Evolutionary conservation across 1,140 invertebrate genomes (phyloP), one percentile per base, ranked within the genome.

Genomic region (Zophobas morio): DNA sequence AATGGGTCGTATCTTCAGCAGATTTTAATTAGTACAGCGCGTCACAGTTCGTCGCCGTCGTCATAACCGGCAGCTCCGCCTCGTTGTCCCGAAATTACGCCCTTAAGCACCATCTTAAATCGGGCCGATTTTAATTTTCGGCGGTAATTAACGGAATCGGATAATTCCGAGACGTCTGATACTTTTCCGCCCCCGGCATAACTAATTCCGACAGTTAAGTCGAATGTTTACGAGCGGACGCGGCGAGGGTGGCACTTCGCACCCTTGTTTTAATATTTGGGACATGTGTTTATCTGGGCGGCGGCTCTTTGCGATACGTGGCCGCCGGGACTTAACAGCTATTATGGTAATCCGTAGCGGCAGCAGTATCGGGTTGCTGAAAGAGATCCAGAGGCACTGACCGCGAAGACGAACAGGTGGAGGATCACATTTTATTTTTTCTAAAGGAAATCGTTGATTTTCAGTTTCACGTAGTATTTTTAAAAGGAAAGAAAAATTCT

Each of bases 1-100:
- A 76, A 79, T 79, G 73, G 77, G 77, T 72, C 77, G 66, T 79
- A 79, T 79, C 77, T 79, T 76, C 57, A 75, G 66, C 74, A 39
- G 63, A 72, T 70, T 79, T 79, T 72, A 79, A 79, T 79, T 79
- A 79, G 77, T 70, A 66, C 73, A 74, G 73, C 51, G 20, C 63
- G 51, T 74, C 54, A 74, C 70, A 74, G 34, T 74, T 57, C 73
- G 73, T 74, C 54, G 70, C 8, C 47, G 70, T 39, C n/a, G 20
- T 6, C 70, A 39, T 77, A 60, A 66, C 63, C 74, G 53, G 54
- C 40, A 47, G 57, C 70, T 70, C 72, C 57, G 20, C 20, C 20
- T 20, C 20, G 20, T 20, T 20, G 20, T 20, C 20, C 56, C 34
- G 46, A 47, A 78, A 53, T 78, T 78, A 74, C 74, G 49, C 57